phyloP scores from a whole-genome alignment of 2,888 invertebrate genomes.

The Slavum lentiscoides region DNA sequence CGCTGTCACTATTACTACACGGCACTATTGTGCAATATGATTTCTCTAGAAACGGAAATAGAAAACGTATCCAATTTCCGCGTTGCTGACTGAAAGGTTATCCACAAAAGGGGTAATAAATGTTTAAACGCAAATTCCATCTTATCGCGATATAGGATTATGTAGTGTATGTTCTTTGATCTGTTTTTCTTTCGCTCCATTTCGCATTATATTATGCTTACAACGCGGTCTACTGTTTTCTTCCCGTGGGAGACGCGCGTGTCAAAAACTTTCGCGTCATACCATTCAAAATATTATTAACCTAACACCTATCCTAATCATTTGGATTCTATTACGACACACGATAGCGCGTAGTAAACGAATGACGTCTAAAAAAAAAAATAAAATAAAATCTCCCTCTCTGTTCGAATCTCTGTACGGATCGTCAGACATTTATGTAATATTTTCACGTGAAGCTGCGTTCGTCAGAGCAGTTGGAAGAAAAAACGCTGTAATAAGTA shows the following conservation, averaged over 20 bases:
- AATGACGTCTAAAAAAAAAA: too few relatives aligned
- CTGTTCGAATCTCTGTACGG: too few relatives aligned
- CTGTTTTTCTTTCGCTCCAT: conserved; percentile 27
- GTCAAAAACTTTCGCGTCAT: conserved; percentile 1
- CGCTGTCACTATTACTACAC: too few relatives aligned
- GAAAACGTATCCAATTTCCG: conserved; percentile 36
- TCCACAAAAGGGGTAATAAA: conserved; percentile 16
- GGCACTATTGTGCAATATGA: background rate
- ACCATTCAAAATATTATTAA: background rate
- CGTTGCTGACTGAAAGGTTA: conserved; percentile 13
- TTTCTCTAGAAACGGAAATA: conserved; percentile 2
- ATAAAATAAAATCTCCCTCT: too few relatives aligned
- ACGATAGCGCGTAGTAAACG: background rate
- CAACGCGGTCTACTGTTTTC: too few relatives aligned
- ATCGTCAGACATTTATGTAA: too few relatives aligned
- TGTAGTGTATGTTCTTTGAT: conserved; percentile 30
- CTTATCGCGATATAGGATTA: conserved; percentile 20
- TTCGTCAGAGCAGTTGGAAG: too few relatives aligned
- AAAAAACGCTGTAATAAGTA: too few relatives aligned
- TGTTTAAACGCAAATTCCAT: conserved; percentile 25
- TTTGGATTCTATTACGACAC: background rate
- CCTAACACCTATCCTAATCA: background rate
- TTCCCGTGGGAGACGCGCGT: background rate
- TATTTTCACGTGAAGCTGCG: too few relatives aligned
- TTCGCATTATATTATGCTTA: background rate